Evolutionary conservation across 2,113 vertebrate species (phyloP).

Genomic region (Halcyon malimbica): DNA sequence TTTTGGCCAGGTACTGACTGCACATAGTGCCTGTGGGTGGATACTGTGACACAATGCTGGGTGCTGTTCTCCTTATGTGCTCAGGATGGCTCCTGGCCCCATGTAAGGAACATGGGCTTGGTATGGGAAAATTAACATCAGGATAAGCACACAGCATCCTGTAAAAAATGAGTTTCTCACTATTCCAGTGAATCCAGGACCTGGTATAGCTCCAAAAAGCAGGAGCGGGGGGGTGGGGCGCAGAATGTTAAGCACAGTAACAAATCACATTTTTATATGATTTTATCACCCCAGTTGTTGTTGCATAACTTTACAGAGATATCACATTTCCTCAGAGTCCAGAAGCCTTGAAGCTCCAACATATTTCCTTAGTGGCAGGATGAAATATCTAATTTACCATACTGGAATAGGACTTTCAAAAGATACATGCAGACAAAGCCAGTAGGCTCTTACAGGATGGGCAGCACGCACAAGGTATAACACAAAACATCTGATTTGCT

Average conservation of each 20-base stretch:
- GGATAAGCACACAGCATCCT: neutral
- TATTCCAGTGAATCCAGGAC: neutral
- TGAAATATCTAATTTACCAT: neutral
- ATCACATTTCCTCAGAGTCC: neutral
- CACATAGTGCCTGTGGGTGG: neutral
- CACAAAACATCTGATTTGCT: neutral
- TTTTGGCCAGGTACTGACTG: neutral
- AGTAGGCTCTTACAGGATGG: neutral
- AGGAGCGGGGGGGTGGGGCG: fast-evolving
- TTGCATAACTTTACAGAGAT: neutral
- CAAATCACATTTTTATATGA: neutral
- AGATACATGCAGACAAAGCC: neutral
- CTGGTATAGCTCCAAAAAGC: neutral
- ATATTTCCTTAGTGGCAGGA: neutral
- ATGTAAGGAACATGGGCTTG: neutral
- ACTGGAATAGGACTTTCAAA: neutral
- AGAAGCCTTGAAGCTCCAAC: neutral
- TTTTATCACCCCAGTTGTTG: neutral
- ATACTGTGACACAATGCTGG: neutral
- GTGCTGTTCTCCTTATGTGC: neutral
- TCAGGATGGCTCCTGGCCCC: neutral
- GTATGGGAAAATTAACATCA: neutral
- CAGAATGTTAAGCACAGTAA: neutral
- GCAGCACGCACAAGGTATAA: neutral
- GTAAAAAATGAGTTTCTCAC: neutral